Percentiles rank a stretch among this genome's conserved stretches.
These are phyloP conservation scores for Dicerorhinus sumatrensis DNA, from an alignment of 2,113 vertebrate species.

Conservation along the genomic window DNA sequence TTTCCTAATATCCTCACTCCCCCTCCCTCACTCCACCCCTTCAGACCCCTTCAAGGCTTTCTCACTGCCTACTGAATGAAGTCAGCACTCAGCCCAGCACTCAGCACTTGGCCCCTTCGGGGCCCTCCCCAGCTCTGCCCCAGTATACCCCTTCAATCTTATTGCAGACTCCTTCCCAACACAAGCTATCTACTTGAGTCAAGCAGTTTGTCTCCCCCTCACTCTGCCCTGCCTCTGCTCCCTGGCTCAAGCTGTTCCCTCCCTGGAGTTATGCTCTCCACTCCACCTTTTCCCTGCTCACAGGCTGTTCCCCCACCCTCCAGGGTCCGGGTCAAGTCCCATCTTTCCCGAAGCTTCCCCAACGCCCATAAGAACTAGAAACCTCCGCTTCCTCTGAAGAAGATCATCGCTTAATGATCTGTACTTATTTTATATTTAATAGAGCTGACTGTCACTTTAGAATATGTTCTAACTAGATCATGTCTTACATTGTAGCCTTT, in stretches of 20 bases:
- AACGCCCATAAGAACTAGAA: background rate
- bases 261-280: background rate
- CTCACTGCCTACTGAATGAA: background rate
- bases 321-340: background rate
- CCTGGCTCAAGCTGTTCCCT: background rate
- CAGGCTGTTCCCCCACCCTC: background rate
- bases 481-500: background rate
- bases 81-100: background rate
- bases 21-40: background rate
- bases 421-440: background rate
- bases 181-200: background rate
- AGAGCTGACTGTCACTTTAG: background rate
- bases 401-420: background rate
- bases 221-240: background rate
- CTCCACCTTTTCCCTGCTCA: background rate
- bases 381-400: background rate
- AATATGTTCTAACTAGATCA: background rate
- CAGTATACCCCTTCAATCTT: background rate
- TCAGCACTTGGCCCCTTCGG: background rate
- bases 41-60: background rate
- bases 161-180: background rate
- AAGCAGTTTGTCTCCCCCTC: background rate
- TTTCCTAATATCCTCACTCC: background rate
- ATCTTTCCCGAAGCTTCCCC: background rate
- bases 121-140: background rate